These are phyloP conservation scores for Mola mola DNA, from an alignment of 2,113 vertebrate species.

Conservation along the genomic window DNA sequence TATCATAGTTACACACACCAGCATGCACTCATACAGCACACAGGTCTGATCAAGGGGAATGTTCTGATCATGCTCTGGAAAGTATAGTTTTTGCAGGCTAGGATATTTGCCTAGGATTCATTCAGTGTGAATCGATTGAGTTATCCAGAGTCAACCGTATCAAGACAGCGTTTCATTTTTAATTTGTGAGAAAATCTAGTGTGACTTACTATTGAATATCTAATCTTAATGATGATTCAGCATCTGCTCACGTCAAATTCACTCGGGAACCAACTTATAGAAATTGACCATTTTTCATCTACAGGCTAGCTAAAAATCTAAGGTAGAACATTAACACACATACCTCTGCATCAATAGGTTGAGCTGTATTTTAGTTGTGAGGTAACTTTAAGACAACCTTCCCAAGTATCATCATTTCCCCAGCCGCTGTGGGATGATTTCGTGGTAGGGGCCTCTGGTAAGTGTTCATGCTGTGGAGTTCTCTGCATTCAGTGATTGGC, in stretches of 20 bases:
- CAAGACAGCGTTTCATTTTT: too few relatives aligned
- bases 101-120: too few relatives aligned
- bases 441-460: conserved; percentile 34
- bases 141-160: too few relatives aligned
- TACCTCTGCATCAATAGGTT: conserved; percentile 10
- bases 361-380: conserved; percentile 8
- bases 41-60: too few relatives aligned
- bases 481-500: conserved; percentile 39
- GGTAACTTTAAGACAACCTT: conserved; percentile 4
- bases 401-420: conserved; percentile 5
- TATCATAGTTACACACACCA: neutral
- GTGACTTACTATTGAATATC: too few relatives aligned
- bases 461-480: conserved; percentile 39
- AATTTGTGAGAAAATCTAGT: too few relatives aligned
- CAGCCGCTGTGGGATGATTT: conserved; percentile 18
- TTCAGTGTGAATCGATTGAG: too few relatives aligned
- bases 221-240: too few relatives aligned
- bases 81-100: too few relatives aligned
- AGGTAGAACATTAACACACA: conserved; percentile 23
- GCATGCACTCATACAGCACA: neutral
- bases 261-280: too few relatives aligned
- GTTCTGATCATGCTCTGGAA: too few relatives aligned
- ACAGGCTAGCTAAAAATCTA: conserved; percentile 23
- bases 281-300: conserved; percentile 12
- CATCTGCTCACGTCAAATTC: too few relatives aligned